Evolutionary conservation across 1,140 invertebrate species (phyloP), one percentile per base, ranked within the genome.

Genomic region (Campoletis sonorensis): DNA sequence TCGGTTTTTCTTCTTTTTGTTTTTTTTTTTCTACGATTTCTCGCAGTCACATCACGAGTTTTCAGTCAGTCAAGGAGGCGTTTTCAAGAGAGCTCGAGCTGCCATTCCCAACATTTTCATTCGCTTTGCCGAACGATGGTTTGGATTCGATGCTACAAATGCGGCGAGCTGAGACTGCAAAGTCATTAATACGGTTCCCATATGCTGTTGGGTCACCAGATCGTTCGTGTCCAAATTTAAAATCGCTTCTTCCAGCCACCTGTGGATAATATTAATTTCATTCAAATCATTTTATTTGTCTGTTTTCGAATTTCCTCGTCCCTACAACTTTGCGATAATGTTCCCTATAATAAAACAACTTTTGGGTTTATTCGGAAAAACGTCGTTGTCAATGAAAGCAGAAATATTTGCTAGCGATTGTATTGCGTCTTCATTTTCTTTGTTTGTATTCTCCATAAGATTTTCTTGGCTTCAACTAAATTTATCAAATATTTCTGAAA

Each of bases 201-300:
- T 94, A 91, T 98, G 97, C 86, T 98, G 97, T 82, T 94, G 93
- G 0, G 96, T 97, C 15, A 96, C 94, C 0, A 95, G 94, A 91
- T 97, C 95, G 4, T 91, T 93, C 8, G 94, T 93, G 88, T 98
- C 96, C 64, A 98, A 91, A 89, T 95, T 97, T 88, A 98, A 93
- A 76, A 98, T 93, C 3, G 97, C 97, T 88, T 98, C 97, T 88
- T 97, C 95, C 40, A 98, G 92, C 93, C 97, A 98, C 85, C 97
- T 98, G 89, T 49, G n/a, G n/a, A n/a, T n/a, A 92, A 92, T 85
- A 76, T 77, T 58, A n/a, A 33, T 64, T 61, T 15, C n/a, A 78
- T 13, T 18, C 1, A 78, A 2, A 5, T 78, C 40, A 67, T 27
- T 16, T 2, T 70, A 49, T 88, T 30, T 80, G n/a, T n/a, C n/a